These are phyloP conservation scores for Capricornis sumatraensis DNA, from an alignment of 2,113 vertebrate genomes.

Conservation along the genomic window DNA sequence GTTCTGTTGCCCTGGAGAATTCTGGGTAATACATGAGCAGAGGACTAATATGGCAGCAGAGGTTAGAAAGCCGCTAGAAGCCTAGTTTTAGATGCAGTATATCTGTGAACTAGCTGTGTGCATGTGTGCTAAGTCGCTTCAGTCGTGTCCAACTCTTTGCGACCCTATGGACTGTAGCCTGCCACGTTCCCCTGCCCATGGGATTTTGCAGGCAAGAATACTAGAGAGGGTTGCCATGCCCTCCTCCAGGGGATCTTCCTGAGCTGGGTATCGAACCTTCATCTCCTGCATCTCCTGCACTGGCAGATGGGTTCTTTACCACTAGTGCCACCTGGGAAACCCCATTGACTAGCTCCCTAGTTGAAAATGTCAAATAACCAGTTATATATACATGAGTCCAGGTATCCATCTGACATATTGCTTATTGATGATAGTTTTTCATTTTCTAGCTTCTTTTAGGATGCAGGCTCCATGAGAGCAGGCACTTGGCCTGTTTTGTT, in stretches of 20 bases:
- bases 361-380: background rate
- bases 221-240: background rate
- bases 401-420: background rate
- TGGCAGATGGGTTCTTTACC: background rate
- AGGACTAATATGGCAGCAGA: background rate
- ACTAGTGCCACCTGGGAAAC: background rate
- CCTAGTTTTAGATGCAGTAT: background rate
- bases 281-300: background rate
- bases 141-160: background rate
- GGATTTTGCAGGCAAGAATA: background rate
- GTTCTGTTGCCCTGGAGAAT: background rate
- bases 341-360: background rate
- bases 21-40: background rate
- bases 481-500: background rate
- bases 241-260: background rate
- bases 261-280: background rate
- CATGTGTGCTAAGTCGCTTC: background rate
- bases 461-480: background rate
- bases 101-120: background rate
- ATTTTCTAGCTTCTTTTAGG: background rate
- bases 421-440: background rate
- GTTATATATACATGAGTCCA: background rate
- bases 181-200: background rate
- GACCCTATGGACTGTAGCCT: background rate
- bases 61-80: background rate